These are phyloP conservation scores for Syrrhaptes paradoxus DNA, from an alignment of 2,113 vertebrate species.

Conservation along the genomic window DNA sequence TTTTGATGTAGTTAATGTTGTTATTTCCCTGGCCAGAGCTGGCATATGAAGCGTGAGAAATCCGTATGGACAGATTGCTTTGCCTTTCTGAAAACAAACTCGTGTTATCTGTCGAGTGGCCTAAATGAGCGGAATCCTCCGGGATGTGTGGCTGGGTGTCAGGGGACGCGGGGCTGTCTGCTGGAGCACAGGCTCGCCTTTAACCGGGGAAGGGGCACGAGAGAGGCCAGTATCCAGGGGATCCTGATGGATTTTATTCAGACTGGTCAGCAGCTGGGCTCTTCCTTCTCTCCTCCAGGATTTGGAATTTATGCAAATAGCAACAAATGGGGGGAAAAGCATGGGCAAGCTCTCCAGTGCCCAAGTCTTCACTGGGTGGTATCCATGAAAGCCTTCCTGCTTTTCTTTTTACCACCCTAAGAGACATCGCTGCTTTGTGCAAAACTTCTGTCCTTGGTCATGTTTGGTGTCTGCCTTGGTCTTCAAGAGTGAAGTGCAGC, in stretches of 20 bases:
- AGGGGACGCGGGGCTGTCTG: not conserved
- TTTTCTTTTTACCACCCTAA: not conserved
- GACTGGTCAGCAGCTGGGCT: not conserved
- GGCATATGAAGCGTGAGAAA: conserved; percentile 62
- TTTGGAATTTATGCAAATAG: not conserved
- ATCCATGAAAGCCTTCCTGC: not conserved
- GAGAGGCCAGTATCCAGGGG: not conserved
- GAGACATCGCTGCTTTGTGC: not conserved
- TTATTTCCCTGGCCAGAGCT: conserved; percentile 50
- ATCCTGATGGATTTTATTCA: not conserved
- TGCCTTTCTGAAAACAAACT: conserved; percentile 57
- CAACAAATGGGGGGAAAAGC: not conserved
- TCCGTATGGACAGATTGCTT: conserved; percentile 70
- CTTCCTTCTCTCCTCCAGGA: not conserved
- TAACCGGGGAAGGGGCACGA: not conserved
- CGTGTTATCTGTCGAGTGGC: conserved; percentile 24
- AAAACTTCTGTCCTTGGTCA: accelerated
- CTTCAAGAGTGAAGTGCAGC: not conserved
- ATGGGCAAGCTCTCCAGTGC: accelerated
- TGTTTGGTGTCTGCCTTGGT: not conserved
- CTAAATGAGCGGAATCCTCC: conserved; percentile 32
- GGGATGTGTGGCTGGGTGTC: not conserved
- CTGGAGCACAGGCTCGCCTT: not conserved
- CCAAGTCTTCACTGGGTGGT: not conserved
- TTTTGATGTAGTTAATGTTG: conserved; percentile 64